These are phyloP conservation scores for Euclidia mi DNA, from an alignment of 2,888 invertebrate genomes.

Conservation along the genomic window DNA sequence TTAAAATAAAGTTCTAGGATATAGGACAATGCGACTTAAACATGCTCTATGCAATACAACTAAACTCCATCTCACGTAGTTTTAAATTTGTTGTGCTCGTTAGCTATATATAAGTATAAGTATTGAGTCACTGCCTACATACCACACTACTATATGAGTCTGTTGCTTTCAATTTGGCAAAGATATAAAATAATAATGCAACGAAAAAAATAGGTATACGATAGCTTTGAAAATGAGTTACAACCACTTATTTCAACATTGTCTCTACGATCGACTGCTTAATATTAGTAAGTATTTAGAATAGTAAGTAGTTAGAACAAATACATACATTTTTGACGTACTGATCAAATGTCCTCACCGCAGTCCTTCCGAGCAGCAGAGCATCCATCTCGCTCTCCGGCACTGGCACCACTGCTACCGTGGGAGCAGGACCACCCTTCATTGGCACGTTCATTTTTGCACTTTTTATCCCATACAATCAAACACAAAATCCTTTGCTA, in stretches of 20 bases:
- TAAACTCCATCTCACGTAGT: too few species aligned
- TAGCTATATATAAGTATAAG: too few species aligned
- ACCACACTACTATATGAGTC: too few species aligned
- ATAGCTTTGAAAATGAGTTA: not conserved
- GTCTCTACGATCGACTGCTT: slow-evolving; percentile 8
- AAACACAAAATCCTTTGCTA: slow-evolving; percentile 26
- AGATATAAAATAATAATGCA: too few species aligned
- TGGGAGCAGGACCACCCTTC: slow-evolving; percentile 85
- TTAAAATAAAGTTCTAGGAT: too few species aligned
- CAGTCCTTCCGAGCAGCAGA: slow-evolving; percentile 93
- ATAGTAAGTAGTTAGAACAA: slow-evolving; percentile 39
- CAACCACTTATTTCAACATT: not conserved
- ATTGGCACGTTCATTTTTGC: slow-evolving; percentile 76
- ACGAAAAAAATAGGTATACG: too few species aligned
- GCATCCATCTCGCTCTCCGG: slow-evolving; percentile 95
- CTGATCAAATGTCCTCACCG: slow-evolving; percentile 93
- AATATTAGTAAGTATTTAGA: slow-evolving; percentile 54
- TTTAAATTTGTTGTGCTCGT: too few species aligned
- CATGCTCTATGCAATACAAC: too few species aligned
- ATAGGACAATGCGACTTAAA: too few species aligned
- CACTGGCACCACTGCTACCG: slow-evolving; percentile 90
- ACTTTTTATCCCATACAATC: slow-evolving; percentile 16
- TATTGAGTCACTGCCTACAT: too few species aligned
- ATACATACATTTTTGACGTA: slow-evolving; percentile 90
- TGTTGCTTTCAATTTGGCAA: too few species aligned